Evolutionary conservation across 1,140 invertebrate species (phyloP), one percentile per base, ranked within the genome.

Genomic region (Danaus melanippus): DNA sequence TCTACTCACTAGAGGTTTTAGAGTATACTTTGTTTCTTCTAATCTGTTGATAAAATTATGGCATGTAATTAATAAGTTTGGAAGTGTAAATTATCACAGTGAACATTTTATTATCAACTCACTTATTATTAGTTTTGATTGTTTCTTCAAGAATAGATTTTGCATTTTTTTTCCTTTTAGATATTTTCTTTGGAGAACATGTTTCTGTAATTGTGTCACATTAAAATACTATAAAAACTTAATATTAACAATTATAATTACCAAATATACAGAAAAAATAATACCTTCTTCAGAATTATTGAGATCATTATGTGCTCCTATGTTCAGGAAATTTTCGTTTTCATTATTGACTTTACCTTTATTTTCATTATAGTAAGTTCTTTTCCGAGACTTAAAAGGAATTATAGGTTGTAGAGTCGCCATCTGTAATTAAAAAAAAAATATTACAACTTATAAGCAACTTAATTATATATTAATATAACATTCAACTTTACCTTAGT

Each of bases 1-100:
- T 54, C 97, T 87, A 8, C 95, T 93, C 11, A 94, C 90, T 47
- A 98, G 78, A 50, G 79, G 80, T 60, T 69, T 79, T 11, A 64
- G 12, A 48, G 12, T 45, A 42, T 52, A 32, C 21, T 32, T 7
- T 42, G 8, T 50, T 21, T 61, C 46, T 8, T 17, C 40, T 11
- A 64, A 47, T 48, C 12, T 41, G 21, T 56, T 49, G 55, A 53
- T 61, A 45, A 10, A 58, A 57, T 11, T n/a, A n/a, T 46, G 17
- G n/a, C 46, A 32, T 32, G 21, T 32, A 7, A 17, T 47, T 44
- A 43, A n/a, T 45, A 32, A 42, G 10, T 12, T 46, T 46, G 40
- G 10, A 39, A 0, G 9, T 11, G 40, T 51, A 42, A 32, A 11
- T 12, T 41, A 6, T 40, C 10, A 8, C 3, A 43, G 10, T 43